Conservation (phyloP, 2,113 vertebrate species). For the Tyrannus savana region DNA sequence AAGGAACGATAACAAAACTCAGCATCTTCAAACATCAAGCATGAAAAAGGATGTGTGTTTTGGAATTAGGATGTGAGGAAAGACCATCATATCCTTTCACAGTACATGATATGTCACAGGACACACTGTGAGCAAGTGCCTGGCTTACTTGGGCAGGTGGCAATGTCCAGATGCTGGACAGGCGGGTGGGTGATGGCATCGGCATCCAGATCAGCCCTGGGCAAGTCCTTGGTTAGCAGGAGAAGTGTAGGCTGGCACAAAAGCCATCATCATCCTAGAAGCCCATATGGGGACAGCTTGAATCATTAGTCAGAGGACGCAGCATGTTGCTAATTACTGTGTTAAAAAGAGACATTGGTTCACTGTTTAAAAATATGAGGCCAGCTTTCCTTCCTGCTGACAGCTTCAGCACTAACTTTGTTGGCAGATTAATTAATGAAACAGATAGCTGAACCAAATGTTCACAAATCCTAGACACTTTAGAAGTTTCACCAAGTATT, state of each 20-base stretch:
- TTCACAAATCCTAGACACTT: neutral
- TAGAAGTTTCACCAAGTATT: neutral
- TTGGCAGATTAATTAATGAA: neutral
- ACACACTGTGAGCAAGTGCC: neutral
- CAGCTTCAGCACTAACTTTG: neutral
- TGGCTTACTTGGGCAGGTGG: rapidly evolving
- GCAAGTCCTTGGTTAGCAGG: neutral
- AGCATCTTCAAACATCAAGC: neutral
- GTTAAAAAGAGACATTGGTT: neutral
- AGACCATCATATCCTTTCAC: rapidly evolving
- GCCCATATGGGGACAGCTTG: neutral
- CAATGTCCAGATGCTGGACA: neutral
- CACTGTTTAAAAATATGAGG: neutral
- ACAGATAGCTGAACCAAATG: neutral
- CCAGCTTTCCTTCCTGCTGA: neutral
- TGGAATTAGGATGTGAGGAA: neutral
- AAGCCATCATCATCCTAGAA: rapidly evolving
- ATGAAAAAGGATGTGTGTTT: rapidly evolving
- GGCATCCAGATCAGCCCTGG: rapidly evolving
- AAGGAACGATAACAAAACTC: neutral
- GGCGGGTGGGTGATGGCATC: rapidly evolving
- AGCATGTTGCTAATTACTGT: neutral
- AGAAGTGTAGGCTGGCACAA: neutral
- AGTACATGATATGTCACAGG: rapidly evolving
- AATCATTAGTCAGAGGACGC: neutral